A percentile compares a stretch with the other conserved stretches of the same genome.
Evolutionary conservation across 2,888 invertebrate genomes (phyloP).

Genomic region (Hedya salicella): DNA sequence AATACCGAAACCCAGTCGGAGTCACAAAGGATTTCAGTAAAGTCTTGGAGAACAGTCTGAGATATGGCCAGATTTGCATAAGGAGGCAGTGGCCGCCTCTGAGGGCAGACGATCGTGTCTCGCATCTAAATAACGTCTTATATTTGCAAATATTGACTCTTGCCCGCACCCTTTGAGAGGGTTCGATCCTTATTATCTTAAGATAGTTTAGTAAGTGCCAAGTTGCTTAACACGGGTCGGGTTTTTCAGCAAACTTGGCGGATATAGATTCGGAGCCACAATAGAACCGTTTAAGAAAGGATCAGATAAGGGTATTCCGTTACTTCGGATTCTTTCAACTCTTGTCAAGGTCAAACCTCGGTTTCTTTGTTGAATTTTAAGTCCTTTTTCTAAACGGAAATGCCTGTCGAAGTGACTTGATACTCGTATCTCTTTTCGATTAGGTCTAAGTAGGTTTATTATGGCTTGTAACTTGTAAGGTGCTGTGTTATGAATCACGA

Average conservation of each 20-base stretch:
- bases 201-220: constrained; percentile 75
- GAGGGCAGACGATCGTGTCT: constrained; percentile 76
- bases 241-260: constrained; percentile 57
- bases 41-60: constrained; percentile 76
- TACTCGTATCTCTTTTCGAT: constrained; percentile 31
- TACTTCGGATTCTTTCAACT: constrained; percentile 41
- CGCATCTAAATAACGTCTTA: constrained; percentile 83
- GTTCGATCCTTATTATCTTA: constrained; percentile 75
- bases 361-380: neutral
- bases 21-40: constrained; percentile 70
- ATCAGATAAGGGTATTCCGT: constrained; percentile 48
- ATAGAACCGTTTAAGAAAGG: constrained; percentile 48
- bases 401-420: constrained; percentile 20
- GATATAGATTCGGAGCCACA: constrained; percentile 47
- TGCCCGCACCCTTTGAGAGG: constrained; percentile 76
- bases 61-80: constrained; percentile 79
- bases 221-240: constrained; percentile 66
- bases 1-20: constrained; percentile 68
- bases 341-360: constrained; percentile 20
- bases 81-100: constrained; percentile 69
- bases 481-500: constrained; percentile 38
- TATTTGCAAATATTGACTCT: constrained; percentile 83
- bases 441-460: constrained; percentile 30
- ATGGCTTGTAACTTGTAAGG: constrained; percentile 27
- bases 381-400: constrained; percentile 8